These are phyloP conservation scores for Tyrannus savana DNA, from an alignment of 2,113 vertebrate genomes.

Conservation along the genomic window DNA sequence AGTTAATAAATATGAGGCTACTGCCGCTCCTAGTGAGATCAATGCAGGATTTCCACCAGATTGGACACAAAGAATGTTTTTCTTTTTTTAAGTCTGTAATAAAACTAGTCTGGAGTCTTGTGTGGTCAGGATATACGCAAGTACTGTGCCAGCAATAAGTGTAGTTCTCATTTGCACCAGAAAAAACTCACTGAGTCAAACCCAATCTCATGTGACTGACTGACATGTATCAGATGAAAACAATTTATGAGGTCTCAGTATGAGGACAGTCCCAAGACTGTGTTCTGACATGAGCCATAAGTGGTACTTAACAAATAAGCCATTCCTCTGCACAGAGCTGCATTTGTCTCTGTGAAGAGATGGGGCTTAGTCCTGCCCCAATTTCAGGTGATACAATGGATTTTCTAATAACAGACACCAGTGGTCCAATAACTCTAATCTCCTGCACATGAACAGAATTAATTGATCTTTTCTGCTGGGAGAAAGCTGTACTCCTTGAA, in stretches of 20 bases:
- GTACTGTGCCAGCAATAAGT: fast-evolving
- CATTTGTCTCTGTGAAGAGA: background rate
- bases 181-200: background rate
- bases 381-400: background rate
- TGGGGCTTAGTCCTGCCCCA: background rate
- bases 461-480: background rate
- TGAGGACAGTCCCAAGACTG: background rate
- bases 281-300: background rate
- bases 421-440: background rate
- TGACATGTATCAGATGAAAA: background rate
- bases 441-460: background rate
- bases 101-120: background rate
- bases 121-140: background rate
- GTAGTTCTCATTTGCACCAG: background rate
- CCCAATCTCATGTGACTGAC: background rate
- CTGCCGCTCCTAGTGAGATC: background rate
- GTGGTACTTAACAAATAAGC: background rate
- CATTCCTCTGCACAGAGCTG: background rate
- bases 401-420: background rate
- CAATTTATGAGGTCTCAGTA: background rate
- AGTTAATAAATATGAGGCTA: background rate
- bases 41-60: background rate
- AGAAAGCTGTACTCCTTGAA: background rate
- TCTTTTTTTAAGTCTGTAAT: background rate
- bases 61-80: background rate